These are phyloP conservation scores for Hedychridium roseum DNA, from an alignment of 2,888 invertebrate species.

Conservation along the genomic window DNA sequence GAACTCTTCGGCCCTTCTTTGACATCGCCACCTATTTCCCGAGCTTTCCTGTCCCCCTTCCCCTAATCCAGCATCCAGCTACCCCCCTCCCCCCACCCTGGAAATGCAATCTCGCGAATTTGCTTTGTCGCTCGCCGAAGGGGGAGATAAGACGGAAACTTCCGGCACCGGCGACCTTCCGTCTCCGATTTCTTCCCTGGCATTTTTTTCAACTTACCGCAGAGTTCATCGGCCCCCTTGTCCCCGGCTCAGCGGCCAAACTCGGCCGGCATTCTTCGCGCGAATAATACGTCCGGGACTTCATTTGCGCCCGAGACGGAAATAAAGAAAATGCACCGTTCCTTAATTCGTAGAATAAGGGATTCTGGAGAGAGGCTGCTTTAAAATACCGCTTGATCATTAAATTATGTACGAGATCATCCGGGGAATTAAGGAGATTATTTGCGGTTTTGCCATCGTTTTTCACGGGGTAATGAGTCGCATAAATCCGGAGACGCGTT, in stretches of 20 bases:
- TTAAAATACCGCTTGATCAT: conserved; percentile 3
- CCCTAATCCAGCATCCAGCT: conserved; percentile 11
- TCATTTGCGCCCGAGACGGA: conserved; percentile 1
- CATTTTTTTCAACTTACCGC: no score
- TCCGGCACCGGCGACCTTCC: conserved; percentile 32
- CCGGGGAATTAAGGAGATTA: no score
- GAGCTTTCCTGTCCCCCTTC: conserved; percentile 8
- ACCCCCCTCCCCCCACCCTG: conserved; percentile 13
- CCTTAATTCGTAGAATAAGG: conserved; percentile 6
- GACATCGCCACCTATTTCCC: conserved; percentile 14
- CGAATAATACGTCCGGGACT: neutral
- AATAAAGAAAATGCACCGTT: conserved; percentile 8
- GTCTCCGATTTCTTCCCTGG: no score
- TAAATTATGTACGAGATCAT: no score
- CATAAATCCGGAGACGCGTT: conserved; percentile 4
- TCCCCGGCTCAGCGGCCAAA: conserved; percentile 11
- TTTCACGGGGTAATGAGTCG: conserved; percentile 1
- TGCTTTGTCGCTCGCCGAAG: conserved; percentile 40
- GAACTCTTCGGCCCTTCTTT: conserved; percentile 34
- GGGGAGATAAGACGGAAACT: conserved; percentile 17
- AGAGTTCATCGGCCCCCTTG: no score
- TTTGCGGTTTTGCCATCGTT: no score
- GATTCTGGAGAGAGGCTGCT: conserved; percentile 4
- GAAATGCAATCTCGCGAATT: conserved; percentile 53
- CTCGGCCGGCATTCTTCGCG: neutral